phyloP scores from a whole-genome alignment of 2,797 vertebrate species.

The Coranthus polyacanthus region DNA sequence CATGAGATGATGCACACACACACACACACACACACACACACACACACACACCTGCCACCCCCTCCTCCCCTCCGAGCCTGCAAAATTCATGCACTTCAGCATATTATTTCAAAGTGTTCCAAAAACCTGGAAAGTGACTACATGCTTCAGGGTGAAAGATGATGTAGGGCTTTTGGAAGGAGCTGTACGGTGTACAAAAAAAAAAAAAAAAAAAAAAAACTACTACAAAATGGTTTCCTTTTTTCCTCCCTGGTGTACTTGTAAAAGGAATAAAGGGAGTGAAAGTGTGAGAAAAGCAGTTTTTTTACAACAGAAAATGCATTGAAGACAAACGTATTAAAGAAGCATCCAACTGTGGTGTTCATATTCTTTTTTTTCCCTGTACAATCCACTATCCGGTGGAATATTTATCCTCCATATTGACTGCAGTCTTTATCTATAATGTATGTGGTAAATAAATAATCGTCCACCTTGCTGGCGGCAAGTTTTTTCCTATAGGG shows the following conservation, averaged over 20 bases:
- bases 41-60: not conserved
- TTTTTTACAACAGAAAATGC: conserved; percentile 16
- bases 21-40: not conserved
- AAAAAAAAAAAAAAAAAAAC: not conserved
- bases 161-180: conserved; percentile 7
- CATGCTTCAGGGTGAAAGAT: conserved; percentile 42
- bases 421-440: conserved; percentile 54
- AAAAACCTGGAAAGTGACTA: conserved; percentile 48
- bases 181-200: conserved; percentile 22
- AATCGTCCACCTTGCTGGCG: conserved; percentile 22
- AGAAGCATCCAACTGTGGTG: conserved; percentile 12
- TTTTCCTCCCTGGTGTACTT: conserved; percentile 29
- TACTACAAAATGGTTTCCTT: conserved; percentile 39
- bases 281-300: conserved; percentile 12
- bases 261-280: conserved; percentile 1
- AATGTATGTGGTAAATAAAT: conserved; percentile 62
- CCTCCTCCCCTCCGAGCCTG: not conserved
- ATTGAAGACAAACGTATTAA: conserved; percentile 13
- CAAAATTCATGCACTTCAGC: conserved; percentile 46
- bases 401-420: conserved; percentile 38
- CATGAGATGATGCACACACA: conserved; percentile 2
- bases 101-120: conserved; percentile 56
- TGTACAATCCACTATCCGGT: not conserved
- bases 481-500: conserved; percentile 11
- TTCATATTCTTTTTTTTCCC: not conserved